Evolutionary conservation across 64 coral and sea anemone species (phyloP), one percentile per base, ranked within the genome.

Genomic region (Anthopleura sola): DNA sequence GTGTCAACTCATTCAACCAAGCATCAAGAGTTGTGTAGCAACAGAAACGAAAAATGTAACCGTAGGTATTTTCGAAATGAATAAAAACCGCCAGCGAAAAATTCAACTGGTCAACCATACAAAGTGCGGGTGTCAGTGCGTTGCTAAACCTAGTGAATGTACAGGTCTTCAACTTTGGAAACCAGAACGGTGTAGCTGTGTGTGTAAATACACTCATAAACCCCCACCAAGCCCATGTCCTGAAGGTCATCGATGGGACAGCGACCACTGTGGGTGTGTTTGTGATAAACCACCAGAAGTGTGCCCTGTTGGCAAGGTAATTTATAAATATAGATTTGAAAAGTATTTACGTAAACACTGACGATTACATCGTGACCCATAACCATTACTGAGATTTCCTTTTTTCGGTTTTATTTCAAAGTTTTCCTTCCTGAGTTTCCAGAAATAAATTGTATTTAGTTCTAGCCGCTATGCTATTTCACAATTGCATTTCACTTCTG

Each of bases 31-130:
- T 55, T 98, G 95, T 40, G 75, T 91, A 18, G 76, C 92, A n/a
- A 50, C 79, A 20, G 55, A 89, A 75, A 75, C 78, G 32, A 68
- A 68, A 0, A 82, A 92, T 18, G 68, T 98, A 2, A n/a, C 31
- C 3, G 31, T 94, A 38, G 2, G 3, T 6, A 71, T 84, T 0
- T 69, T 75, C 55, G 51, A 74, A n/a, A 23, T 78, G 0, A 36
- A 12, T 0, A 87, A 47, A 31, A 39, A 21, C 0, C 0, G 3
- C 0, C 17, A 19, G 2, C 78, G 26, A 23, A 14, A 8, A 1
- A 48, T 91, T 23, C 85, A 1, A 19, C 75, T 56, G 44, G 83
- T 84, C 78, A 98, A 98, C 24, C 95, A 98, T 56, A 98, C 95
- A 2, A 75, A 77, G 8, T 98, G 95, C 57, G 92, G 89, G 7